Evolutionary conservation across 2,113 vertebrate species (phyloP), one percentile per base, ranked within the genome.

Genomic region (Strix aluco): DNA sequence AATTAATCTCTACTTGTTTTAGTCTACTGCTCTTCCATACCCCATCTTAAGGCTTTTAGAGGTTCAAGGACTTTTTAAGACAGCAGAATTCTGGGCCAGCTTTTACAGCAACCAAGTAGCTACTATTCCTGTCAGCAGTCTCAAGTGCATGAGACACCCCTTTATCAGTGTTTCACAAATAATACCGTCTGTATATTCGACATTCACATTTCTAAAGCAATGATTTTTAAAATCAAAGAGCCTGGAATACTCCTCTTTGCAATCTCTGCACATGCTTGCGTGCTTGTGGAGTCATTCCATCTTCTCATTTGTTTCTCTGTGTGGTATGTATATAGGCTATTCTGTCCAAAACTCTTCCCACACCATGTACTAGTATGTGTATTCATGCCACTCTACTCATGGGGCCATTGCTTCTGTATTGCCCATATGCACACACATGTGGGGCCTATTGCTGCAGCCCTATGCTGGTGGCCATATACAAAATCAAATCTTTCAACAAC

Each of bases 381-480:
- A 25, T 3, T 36, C 38, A 11, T 3, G 6, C 8, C 62, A 34
- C 20, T 6, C 20, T 20, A 71, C 9, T 21, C 34, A 6, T 1
- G 7, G 15, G 14, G 7, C 14, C 36, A n/a, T 2, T 3, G 3
- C 12, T 34, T 36, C 44, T 15, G 0, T 15, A 8, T 6, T 0
- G 0, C 13, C 26, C 25, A 16, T 2, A 5, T 0, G 4, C 5
- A 7, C 29, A 22, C 5, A 36, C 23, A 13, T 3, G 4, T 0
- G 0, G 5, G 32, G 21, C 18, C 55, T 36, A 14, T 10, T 55
- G 49, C 29, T 5, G 47, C 32, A 59, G 61, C 27, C 49, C 49
- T 26, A 5, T 2, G 40, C 62, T 61, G 27, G 14, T 44, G 12
- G 70, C n/a, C 21, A 9, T 5, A 44, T 3, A 52, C 34, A 44